A percentile compares a stretch with the other conserved stretches of the same genome.
phyloP scores from a whole-genome alignment of 2,797 vertebrate genomes.

The Leptodactylus fallax region DNA sequence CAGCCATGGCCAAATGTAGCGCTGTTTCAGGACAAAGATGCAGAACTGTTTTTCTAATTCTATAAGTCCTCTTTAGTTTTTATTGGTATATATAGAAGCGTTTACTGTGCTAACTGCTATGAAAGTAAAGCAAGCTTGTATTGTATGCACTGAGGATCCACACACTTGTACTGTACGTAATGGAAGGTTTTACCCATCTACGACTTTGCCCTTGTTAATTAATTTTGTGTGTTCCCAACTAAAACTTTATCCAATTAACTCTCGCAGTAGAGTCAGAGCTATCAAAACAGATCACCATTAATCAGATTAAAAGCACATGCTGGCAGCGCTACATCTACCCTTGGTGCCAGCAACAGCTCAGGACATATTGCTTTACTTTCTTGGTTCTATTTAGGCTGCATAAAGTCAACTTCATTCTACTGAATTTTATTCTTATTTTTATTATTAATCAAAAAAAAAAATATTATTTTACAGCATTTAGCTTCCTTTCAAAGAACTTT shows the following conservation, averaged over 20 bases:
- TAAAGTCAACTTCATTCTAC: slow-evolving; percentile 36
- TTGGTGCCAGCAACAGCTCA: slow-evolving; percentile 40
- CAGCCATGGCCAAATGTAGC: not conserved
- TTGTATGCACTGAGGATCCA: not conserved
- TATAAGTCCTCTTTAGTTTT: not conserved
- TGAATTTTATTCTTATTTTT: slow-evolving; percentile 6
- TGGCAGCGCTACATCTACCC: slow-evolving; percentile 43
- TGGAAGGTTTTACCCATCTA: slow-evolving; percentile 40
- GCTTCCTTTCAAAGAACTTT: no score
- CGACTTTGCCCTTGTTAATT: slow-evolving; percentile 53
- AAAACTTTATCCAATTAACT: slow-evolving; percentile 58
- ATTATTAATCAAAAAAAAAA: no score
- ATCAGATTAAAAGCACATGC: slow-evolving; percentile 58
- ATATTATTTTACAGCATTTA: no score
- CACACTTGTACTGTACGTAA: slow-evolving; percentile 14
- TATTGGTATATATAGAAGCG: not conserved
- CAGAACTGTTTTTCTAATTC: not conserved
- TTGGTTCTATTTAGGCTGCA: slow-evolving; percentile 26
- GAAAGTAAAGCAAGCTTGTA: not conserved
- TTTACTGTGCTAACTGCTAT: not conserved
- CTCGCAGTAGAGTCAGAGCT: slow-evolving; percentile 33
- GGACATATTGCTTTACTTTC: slow-evolving; percentile 40
- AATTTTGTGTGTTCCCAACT: slow-evolving; percentile 49
- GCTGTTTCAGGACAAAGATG: not conserved
- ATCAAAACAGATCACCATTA: slow-evolving; percentile 47